Base-by-base conservation (phyloP, 2,113 vertebrate species). In the Marcusenius ussheri region DNA sequence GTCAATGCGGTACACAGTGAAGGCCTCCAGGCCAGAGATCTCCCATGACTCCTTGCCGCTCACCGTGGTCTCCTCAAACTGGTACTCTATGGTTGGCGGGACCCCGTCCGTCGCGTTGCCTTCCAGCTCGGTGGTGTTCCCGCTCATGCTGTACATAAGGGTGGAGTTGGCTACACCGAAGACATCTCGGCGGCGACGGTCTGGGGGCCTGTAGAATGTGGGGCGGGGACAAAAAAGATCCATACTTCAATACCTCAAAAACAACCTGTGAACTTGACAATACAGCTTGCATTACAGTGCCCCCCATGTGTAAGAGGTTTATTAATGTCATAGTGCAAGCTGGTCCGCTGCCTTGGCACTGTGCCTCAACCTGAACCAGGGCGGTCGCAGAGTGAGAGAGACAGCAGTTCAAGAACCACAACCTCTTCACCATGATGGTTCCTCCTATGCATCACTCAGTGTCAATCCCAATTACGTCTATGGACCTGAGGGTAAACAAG, bases 1-100 rank as follows among this genome's bases (percentile, higher is more conserved):
- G 91, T 99, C 98, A 0, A 99, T 98, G 89, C 97, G 98, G 94
- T 99, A 99, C 6, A 98, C 94, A 0, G 98, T 98, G 90, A 99
- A 99, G 42, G 98, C 98, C 85, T 94, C 95, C 88, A 99, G 95
- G 90, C 96, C 94, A 2, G 95, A 95, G 88, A 99, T 99, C 1
- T 99, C 97, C 0, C 97, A 96, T 62, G 94, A 95, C 92, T 99
- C 98, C 50, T 95, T 93, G 88, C 94, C 92, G 58, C 96, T 97
- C 93, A 97, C 96, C 90, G 95, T 97, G 89, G 94, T 96, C 91
- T 99, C 97, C 0, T 92, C 96, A 95, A 99, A 99, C 0, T 96
- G 96, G 91, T 96, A 98, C 66, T 99, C 98, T 15, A 93, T 93
- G 49, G 97, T 94, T 0, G 93, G 94, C 62, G 97, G 96, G 39